A percentile compares a stretch with the other conserved stretches of the same genome.
These are phyloP conservation scores for Scaptomyza flava DNA, from an alignment of 2,888 invertebrate genomes.

Conservation along the genomic window DNA sequence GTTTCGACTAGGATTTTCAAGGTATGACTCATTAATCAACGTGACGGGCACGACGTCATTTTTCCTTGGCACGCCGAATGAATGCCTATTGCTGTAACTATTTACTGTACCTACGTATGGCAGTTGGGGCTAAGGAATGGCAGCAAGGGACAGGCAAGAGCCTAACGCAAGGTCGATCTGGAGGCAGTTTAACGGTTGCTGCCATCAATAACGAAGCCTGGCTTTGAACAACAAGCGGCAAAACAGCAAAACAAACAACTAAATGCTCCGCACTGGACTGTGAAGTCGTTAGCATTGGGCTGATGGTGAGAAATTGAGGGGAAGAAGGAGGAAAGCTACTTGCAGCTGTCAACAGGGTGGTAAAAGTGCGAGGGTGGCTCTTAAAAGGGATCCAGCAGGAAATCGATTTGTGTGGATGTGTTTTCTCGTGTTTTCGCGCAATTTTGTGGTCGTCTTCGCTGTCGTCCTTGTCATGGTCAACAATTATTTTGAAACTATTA, in stretches of 20 bases:
- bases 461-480: conserved; percentile 64
- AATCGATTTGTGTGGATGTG: conserved; percentile 79
- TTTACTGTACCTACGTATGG: conserved; percentile 24
- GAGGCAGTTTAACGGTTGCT: conserved; percentile 54
- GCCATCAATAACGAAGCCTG: conserved; percentile 71
- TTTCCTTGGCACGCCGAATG: conserved; percentile 65
- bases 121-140: not conserved
- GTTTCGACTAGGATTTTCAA: conserved; percentile 36
- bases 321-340: conserved; percentile 42
- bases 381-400: conserved; percentile 41
- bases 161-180: conserved; percentile 68
- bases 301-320: not conserved
- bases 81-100: conserved; percentile 64
- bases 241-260: conserved; percentile 68
- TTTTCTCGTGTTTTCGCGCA: conserved; percentile 67
- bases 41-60: conserved; percentile 61
- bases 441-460: conserved; percentile 39
- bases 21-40: conserved; percentile 71
- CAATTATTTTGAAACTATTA: conserved; percentile 77
- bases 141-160: not conserved
- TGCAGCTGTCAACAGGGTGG: conserved; percentile 70
- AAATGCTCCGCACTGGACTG: conserved; percentile 50
- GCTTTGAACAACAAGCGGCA: conserved; percentile 69
- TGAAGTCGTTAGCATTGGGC: conserved; percentile 57
- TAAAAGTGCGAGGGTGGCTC: conserved; percentile 45